phyloP scores from a whole-genome alignment of 2,797 vertebrate genomes.

The Sebastes iracundus region DNA sequence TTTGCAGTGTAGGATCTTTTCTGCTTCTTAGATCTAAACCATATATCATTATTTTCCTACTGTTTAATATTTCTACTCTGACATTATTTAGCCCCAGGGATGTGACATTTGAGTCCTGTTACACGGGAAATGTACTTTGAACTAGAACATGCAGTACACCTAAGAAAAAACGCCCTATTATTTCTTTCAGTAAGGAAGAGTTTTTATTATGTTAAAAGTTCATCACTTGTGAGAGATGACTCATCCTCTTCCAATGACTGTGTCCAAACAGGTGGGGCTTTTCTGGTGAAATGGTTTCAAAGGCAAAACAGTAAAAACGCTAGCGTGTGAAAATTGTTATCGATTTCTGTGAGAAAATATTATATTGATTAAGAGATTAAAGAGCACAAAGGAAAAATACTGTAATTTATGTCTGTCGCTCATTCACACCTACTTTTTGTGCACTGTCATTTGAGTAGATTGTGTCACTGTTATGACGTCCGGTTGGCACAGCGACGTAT shows the following conservation, averaged over 20 bases:
- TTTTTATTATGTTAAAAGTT: background rate
- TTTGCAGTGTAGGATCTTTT: background rate
- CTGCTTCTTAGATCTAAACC: background rate
- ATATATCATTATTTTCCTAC: background rate
- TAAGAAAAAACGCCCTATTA: background rate
- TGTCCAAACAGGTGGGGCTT: background rate
- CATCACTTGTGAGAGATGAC: background rate
- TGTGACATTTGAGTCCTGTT: background rate
- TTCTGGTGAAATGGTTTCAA: background rate
- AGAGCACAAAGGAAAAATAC: rapidly evolving
- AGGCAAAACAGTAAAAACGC: background rate
- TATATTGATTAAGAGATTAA: background rate
- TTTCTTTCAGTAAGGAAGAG: background rate
- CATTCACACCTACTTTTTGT: background rate
- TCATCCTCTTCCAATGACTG: background rate
- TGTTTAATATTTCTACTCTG: background rate
- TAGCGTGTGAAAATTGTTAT: background rate
- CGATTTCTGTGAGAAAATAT: background rate
- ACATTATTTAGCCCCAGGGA: background rate
- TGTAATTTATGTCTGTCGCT: rapidly evolving
- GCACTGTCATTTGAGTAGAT: background rate
- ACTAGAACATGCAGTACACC: rapidly evolving
- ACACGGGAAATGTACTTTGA: rapidly evolving
- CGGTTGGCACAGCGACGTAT: rapidly evolving
- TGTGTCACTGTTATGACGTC: background rate